A percentile compares a stretch with the other conserved stretches of the same genome.
Conservation (phyloP, 2,888 invertebrate species). For the Cephus pygmeus region DNA sequence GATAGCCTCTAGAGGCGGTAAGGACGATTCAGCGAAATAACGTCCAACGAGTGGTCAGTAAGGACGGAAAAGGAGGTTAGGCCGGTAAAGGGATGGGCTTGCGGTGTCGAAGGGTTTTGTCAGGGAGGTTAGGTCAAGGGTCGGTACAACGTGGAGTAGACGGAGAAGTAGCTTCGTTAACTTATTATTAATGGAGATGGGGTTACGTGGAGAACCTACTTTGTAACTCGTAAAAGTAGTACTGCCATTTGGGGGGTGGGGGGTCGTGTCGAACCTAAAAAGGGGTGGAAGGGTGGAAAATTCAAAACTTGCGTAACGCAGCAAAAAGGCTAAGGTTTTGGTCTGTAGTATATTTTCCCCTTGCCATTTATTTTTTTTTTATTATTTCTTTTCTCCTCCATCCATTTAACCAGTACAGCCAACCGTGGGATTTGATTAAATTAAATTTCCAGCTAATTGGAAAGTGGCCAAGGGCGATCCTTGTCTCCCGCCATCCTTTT, state of each 20-base stretch:
- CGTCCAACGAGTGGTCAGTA: conserved; percentile 2
- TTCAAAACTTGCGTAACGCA: conserved; percentile 23
- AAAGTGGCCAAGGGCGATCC: no score
- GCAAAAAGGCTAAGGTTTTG: background rate
- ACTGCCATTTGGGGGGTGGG: conserved; percentile 20
- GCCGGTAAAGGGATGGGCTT: conserved; percentile 39
- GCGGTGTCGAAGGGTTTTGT: conserved; percentile 19
- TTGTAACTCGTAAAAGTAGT: conserved; percentile 32
- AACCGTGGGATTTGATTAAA: no score
- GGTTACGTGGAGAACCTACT: conserved; percentile 27
- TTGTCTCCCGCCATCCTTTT: no score
- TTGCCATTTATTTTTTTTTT: no score
- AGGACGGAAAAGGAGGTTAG: conserved; percentile 12
- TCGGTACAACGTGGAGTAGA: background rate
- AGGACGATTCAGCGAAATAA: conserved; percentile 37
- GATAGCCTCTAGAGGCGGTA: conserved; percentile 21
- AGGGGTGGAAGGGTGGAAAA: conserved; percentile 1
- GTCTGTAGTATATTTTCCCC: no score
- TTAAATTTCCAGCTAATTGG: no score
- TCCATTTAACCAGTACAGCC: no score
- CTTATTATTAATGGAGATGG: conserved; percentile 47
- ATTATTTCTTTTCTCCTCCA: no score
- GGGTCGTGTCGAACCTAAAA: no score
- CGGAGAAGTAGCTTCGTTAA: conserved; percentile 41
- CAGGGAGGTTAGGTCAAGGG: background rate